Conservation (phyloP, 1,140 invertebrate species). For the Thalassaphorura encarpata region DNA sequence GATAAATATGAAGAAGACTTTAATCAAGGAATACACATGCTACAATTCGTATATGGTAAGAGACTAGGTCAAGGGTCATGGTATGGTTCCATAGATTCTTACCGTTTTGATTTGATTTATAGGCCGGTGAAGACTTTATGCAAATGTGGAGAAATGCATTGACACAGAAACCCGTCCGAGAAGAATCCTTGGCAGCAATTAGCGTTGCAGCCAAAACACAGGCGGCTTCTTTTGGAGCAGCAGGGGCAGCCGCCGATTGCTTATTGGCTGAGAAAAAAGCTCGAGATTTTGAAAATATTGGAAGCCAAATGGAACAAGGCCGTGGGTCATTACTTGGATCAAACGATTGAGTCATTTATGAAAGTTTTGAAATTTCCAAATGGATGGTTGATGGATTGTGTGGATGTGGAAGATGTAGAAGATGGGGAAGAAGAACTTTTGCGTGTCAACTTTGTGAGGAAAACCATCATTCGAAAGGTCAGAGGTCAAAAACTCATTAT, state of each 20-base stretch:
- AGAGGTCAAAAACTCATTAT: neutral
- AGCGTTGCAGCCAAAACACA: too few species aligned
- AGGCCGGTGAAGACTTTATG: conserved; percentile 20
- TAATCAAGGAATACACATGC: conserved; percentile 16
- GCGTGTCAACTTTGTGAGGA: too few species aligned
- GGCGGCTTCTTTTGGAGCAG: neutral
- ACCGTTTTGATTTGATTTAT: neutral
- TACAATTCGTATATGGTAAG: conserved; percentile 22
- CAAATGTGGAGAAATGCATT: conserved; percentile 11
- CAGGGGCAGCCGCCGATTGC: conserved; percentile 10
- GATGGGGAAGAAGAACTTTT: conserved; percentile 6
- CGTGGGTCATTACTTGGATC: conserved; percentile 9
- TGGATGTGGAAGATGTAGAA: conserved; percentile 2
- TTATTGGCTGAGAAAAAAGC: conserved; percentile 16
- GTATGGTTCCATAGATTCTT: neutral
- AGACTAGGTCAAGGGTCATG: neutral
- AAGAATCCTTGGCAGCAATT: neutral
- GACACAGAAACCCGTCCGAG: conserved; percentile 9
- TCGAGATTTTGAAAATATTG: conserved; percentile 7
- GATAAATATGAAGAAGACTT: conserved; percentile 11
- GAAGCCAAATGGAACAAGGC: conserved; percentile 17
- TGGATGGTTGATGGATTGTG: conserved; percentile 22
- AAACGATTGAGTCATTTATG: conserved; percentile 12
- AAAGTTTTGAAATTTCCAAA: conserved; percentile 20
- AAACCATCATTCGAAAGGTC: conserved; percentile 9